These are phyloP conservation scores for Sigmodon hispidus DNA, from an alignment of 2,113 vertebrate genomes.

Conservation along the genomic window DNA sequence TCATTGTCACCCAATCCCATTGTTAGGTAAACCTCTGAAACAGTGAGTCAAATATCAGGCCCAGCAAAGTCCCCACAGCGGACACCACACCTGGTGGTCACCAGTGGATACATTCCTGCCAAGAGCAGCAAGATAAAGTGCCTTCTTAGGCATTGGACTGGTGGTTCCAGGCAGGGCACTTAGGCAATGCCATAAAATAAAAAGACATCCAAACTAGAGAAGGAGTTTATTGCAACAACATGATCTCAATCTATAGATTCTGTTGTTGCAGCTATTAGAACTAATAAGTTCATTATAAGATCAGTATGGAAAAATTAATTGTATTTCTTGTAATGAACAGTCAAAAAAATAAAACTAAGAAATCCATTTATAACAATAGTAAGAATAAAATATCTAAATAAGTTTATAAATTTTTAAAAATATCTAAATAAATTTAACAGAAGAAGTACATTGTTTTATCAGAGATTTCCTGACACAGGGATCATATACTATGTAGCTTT, in stretches of 20 bases:
- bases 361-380: background rate
- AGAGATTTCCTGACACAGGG: background rate
- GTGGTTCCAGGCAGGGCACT: background rate
- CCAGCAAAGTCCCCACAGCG: background rate
- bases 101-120: background rate
- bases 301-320: conserved; percentile 1
- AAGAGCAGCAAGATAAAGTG: background rate
- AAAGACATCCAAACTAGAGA: background rate
- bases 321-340: conserved; percentile 18
- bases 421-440: background rate
- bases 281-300: background rate
- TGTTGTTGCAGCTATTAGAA: background rate
- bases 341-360: background rate
- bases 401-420: no score
- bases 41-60: background rate
- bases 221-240: background rate
- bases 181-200: background rate
- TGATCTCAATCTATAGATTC: background rate
- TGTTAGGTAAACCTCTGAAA: background rate
- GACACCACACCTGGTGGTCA: background rate
- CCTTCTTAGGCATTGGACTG: background rate
- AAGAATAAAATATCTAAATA: background rate
- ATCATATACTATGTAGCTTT: background rate
- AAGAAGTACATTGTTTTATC: background rate
- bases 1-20: background rate